Evolutionary conservation across 1,140 invertebrate species (phyloP).

Genomic region (Drosophila hydei): DNA sequence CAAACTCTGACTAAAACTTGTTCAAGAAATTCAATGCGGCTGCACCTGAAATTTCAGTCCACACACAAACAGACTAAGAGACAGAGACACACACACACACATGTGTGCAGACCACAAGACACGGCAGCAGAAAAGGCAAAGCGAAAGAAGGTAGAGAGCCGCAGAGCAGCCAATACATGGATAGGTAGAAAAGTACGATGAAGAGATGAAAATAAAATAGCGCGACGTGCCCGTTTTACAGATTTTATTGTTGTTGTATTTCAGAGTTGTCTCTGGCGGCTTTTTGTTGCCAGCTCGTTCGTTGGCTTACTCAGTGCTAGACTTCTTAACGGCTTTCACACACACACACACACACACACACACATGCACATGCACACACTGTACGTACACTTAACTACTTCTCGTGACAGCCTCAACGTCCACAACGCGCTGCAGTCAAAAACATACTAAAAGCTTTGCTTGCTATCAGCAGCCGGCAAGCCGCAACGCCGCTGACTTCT

Average conservation of each 20-base stretch:
- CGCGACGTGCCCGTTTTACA: slow-evolving; percentile 75
- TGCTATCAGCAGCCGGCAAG: slow-evolving; percentile 40
- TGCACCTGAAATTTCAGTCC: slow-evolving; percentile 74
- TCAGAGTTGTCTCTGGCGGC: slow-evolving; percentile 22
- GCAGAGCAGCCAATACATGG: slow-evolving; percentile 44
- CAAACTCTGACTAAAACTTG: slow-evolving; percentile 84
- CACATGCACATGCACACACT: slow-evolving; percentile 13
- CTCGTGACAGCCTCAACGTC: slow-evolving; percentile 57
- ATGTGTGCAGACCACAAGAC: slow-evolving; percentile 58
- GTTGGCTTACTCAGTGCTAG: slow-evolving; percentile 43
- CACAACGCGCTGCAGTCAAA: slow-evolving; percentile 68
- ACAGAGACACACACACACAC: slow-evolving; percentile 22
- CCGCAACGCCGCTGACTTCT: slow-evolving; percentile 46
- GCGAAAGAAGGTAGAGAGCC: slow-evolving; percentile 64
- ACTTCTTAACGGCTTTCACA: slow-evolving; percentile 79
- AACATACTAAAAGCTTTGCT: slow-evolving; percentile 64
- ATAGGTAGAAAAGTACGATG: slow-evolving; percentile 70
- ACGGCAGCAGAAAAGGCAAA: slow-evolving; percentile 73
- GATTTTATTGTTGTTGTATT: slow-evolving; percentile 56
- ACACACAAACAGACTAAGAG: slow-evolving; percentile 30
- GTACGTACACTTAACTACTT: slow-evolving; percentile 48
- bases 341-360: slow-evolving; percentile 26
- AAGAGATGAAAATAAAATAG: slow-evolving; percentile 73
- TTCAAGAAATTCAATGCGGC: slow-evolving; percentile 75
- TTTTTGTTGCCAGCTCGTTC: slow-evolving; percentile 27